Percentiles rank a stretch among this genome's conserved stretches.
phyloP scores from a whole-genome alignment of 2,797 vertebrate genomes.

The Scarus forsteni region DNA sequence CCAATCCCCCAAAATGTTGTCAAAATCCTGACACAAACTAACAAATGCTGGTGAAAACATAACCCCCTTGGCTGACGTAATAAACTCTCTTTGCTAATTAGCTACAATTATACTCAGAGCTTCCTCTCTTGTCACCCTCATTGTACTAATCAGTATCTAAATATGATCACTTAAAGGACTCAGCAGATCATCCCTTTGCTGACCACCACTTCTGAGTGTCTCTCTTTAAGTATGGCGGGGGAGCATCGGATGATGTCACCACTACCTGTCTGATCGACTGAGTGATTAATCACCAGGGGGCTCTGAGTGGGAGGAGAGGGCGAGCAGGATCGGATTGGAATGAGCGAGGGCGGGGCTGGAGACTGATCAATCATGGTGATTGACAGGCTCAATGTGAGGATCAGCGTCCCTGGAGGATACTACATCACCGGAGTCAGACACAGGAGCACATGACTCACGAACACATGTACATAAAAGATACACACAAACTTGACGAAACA shows the following conservation, averaged over 20 bases:
- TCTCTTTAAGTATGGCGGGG: conserved; percentile 17
- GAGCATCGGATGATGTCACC: conserved; percentile 63
- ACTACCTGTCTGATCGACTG: conserved; percentile 69
- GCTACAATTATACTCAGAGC: too few relatives aligned
- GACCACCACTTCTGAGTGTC: conserved; percentile 4
- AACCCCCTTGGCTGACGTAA: too few relatives aligned
- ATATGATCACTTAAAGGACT: conserved; percentile 2
- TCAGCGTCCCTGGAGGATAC: conserved; percentile 64
- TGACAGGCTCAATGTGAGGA: conserved; percentile 65
- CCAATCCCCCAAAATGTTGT: too few relatives aligned
- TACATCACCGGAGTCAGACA: conserved; percentile 39
- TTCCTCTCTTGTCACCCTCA: too few relatives aligned
- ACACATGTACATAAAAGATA: background rate
- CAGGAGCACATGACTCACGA: background rate
- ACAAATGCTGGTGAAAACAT: too few relatives aligned
- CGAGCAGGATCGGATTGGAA: conserved; percentile 61
- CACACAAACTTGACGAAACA: background rate
- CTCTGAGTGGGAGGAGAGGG: conserved; percentile 55
- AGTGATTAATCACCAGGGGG: conserved; percentile 72
- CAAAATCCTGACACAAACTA: too few relatives aligned
- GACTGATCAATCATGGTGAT: conserved; percentile 79
- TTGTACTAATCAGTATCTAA: background rate
- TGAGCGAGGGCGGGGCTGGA: conserved; percentile 56
- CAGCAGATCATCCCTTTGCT: conserved; percentile 12
- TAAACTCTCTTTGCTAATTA: too few relatives aligned